Conservation (phyloP, 2,888 invertebrate genomes). For the Villa cingulata region DNA sequence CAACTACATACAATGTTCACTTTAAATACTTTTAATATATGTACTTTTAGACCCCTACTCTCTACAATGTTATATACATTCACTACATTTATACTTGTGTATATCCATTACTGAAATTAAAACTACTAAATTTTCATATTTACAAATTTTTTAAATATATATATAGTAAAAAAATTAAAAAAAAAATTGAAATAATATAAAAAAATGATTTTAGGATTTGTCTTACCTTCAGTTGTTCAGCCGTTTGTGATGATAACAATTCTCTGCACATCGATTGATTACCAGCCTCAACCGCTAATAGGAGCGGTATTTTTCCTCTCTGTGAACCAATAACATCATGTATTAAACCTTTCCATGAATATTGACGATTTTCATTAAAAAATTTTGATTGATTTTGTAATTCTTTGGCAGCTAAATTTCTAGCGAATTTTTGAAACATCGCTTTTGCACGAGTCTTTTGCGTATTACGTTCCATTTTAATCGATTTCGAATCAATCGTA, state of each 20-base stretch:
- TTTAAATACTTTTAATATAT: too few species aligned
- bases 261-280: slow-evolving; percentile 93
- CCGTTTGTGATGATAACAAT: slow-evolving; percentile 72
- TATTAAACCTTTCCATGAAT: slow-evolving; percentile 42
- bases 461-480: not conserved
- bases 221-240: slow-evolving; percentile 68
- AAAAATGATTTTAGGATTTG: too few species aligned
- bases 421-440: slow-evolving; percentile 36
- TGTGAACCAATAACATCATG: slow-evolving; percentile 47
- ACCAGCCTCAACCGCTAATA: slow-evolving; percentile 87
- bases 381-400: slow-evolving; percentile 3
- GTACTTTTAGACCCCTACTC: too few species aligned
- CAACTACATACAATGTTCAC: too few species aligned
- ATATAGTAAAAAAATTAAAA: too few species aligned
- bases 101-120: too few species aligned
- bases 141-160: too few species aligned
- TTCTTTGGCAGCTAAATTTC: slow-evolving; percentile 30
- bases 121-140: too few species aligned
- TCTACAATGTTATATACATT: not conserved
- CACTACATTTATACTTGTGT: too few species aligned
- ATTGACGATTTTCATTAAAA: slow-evolving; percentile 4
- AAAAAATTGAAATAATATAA: too few species aligned
- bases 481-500: too few species aligned
- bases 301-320: slow-evolving; percentile 87
- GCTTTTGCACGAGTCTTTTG: slow-evolving; percentile 12